Evolutionary conservation across 2,113 vertebrate genomes (phyloP), one percentile per base, ranked within the genome.

Genomic region (Myxocyprinus asiaticus): DNA sequence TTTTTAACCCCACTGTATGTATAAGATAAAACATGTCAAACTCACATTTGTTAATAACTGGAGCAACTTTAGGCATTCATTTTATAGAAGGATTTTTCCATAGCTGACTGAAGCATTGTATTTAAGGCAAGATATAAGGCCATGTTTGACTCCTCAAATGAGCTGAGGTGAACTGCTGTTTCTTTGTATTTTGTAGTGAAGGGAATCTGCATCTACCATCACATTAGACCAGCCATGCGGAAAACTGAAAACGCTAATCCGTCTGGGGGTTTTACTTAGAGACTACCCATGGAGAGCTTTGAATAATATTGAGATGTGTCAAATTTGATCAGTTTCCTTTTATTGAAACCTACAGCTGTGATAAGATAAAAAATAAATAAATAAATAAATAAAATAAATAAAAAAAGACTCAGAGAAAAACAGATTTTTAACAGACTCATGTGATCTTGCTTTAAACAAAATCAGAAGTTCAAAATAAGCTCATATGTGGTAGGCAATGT

Each of bases 171-270:
- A 50, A 62, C 9, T 42, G 45, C 33, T 15, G 10, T 69, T 72
- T 43, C 3, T 63, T 45, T 11, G 10, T 44, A 42, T 68, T 67
- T 69, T 17, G 9, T 47, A 76, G 58, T 7, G 3, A 6, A 15
- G 15, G 22, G 22, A 33, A 33, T 4, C 76, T 72, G 15, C 67
- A 76, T 76, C 22, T 33, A 33, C 22, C 22, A 33, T 33, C 62
- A 63, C 67, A 17, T 42, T 65, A 43, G 47, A 63, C 50, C 77
- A 67, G 42, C 55, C 72, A 63, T 17, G 79, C 48, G 47, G 83
- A 74, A 86, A 86, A 86, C 81, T 84, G 68, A 68, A 58, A 76
- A 10, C 42, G 3, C 58, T 80, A 70, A 83, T 81, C 67, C n/a
- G 44, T 33, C 3, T 1, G 22, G 22, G 22, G 22, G 22, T 51